Evolutionary conservation across 2,113 vertebrate species (phyloP).

Genomic region (Pterophyllum scalare): DNA sequence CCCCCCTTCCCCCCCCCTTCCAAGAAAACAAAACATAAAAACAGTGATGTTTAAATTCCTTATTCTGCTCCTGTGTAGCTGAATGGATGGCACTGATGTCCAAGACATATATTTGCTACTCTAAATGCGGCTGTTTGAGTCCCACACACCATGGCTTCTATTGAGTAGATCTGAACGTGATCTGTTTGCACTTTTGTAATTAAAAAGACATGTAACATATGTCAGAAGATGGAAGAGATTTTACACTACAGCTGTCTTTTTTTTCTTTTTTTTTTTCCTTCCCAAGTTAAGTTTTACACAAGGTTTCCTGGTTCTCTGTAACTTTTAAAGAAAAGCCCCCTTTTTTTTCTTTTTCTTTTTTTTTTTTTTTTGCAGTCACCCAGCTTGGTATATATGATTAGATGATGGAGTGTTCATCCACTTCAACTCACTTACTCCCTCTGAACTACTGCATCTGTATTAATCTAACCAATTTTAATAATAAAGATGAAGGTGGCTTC

Average conservation of each 20-base stretch:
- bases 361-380: slow-evolving; percentile 37
- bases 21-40: slow-evolving; percentile 43
- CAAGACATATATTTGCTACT: slow-evolving; percentile 48
- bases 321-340: slow-evolving; percentile 7
- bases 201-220: slow-evolving; percentile 69
- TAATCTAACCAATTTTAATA: slow-evolving; percentile 73
- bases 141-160: slow-evolving; percentile 41
- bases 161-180: slow-evolving; percentile 51
- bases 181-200: slow-evolving; percentile 81
- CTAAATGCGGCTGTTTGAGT: slow-evolving; percentile 26
- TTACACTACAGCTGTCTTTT: slow-evolving; percentile 73
- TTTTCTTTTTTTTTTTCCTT: slow-evolving; percentile 33
- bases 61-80: slow-evolving; percentile 71
- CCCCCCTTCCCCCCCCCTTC: too few relatives aligned
- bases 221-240: slow-evolving; percentile 55
- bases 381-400: slow-evolving; percentile 54
- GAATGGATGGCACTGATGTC: slow-evolving; percentile 43
- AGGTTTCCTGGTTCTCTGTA: slow-evolving; percentile 35
- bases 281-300: slow-evolving; percentile 43
- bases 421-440: slow-evolving; percentile 63
- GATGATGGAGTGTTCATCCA: slow-evolving; percentile 52
- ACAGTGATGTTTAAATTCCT: slow-evolving; percentile 85
- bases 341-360: background rate
- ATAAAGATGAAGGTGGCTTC: slow-evolving; percentile 79
- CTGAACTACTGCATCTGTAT: slow-evolving; percentile 71